phyloP scores from a whole-genome alignment of 92 coral and sea anemone species.

The Bergia puertoricense region DNA sequence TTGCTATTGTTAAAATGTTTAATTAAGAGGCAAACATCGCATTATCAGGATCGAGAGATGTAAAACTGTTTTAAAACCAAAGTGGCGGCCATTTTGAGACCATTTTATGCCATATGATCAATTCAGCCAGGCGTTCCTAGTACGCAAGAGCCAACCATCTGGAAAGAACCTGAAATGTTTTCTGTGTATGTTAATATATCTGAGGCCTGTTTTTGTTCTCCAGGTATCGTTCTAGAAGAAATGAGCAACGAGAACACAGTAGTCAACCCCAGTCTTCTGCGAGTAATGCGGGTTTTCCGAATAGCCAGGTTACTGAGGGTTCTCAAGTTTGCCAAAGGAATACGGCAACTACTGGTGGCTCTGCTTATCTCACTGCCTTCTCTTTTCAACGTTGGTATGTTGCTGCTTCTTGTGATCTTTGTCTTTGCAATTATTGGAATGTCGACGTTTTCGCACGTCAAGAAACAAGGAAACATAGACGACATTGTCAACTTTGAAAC shows the following conservation, averaged over 20 bases:
- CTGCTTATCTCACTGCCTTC: slow-evolving; percentile 92
- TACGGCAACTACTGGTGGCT: slow-evolving; percentile 91
- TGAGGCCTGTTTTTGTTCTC: slow-evolving; percentile 8
- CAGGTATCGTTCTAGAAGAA: slow-evolving; percentile 88
- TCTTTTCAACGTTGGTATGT: slow-evolving; percentile 85
- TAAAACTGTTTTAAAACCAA: too few species aligned
- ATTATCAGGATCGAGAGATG: too few species aligned
- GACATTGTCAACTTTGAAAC: slow-evolving; percentile 93
- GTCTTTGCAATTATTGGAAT: slow-evolving; percentile 95
- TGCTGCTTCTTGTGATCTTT: slow-evolving; percentile 89
- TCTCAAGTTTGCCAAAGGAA: slow-evolving; percentile 93
- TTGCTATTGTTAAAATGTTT: too few species aligned
- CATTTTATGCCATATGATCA: too few species aligned
- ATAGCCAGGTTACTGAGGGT: slow-evolving; percentile 88
- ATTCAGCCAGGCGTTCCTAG: too few species aligned
- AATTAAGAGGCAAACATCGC: too few species aligned
- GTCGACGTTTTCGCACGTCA: slow-evolving; percentile 89
- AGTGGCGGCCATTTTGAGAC: too few species aligned
- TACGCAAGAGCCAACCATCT: not conserved
- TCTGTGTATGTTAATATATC: not conserved
- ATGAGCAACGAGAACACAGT: slow-evolving; percentile 58
- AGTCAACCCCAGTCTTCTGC: slow-evolving; percentile 81
- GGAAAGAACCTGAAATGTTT: not conserved
- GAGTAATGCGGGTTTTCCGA: slow-evolving; percentile 92
- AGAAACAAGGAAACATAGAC: slow-evolving; percentile 84